phyloP scores from a whole-genome alignment of 1,140 invertebrate species.

The Drosophila watanabei region DNA sequence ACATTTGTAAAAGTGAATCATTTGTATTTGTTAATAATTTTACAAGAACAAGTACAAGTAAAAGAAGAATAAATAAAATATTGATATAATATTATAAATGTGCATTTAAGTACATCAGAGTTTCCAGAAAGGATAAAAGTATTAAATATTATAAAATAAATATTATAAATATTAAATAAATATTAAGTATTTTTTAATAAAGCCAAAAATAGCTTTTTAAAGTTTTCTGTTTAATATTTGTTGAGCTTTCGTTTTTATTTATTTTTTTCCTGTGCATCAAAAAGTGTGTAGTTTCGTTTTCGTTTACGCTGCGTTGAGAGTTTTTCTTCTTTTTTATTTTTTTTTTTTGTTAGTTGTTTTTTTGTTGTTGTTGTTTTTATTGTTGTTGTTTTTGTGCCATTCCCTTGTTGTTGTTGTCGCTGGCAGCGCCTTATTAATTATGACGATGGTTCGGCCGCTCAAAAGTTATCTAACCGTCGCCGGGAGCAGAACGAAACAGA shows the following conservation, averaged over 20 bases:
- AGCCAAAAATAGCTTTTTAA: no score
- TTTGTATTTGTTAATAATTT: not conserved
- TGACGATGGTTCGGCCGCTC: slow-evolving; percentile 66
- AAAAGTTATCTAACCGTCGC: slow-evolving; percentile 80
- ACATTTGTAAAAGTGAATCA: slow-evolving; percentile 9
- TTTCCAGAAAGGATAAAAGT: no score
- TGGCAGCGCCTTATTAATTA: slow-evolving; percentile 80
- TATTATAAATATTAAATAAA: no score
- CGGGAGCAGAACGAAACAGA: slow-evolving; percentile 45
- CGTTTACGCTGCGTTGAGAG: slow-evolving; percentile 52
- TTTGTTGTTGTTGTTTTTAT: slow-evolving; percentile 27
- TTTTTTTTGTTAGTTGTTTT: slow-evolving; percentile 8
- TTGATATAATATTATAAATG: not conserved
- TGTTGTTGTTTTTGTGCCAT: slow-evolving; percentile 50
- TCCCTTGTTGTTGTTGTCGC: slow-evolving; percentile 48
- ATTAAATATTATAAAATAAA: no score
- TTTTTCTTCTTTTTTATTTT: slow-evolving; percentile 39
- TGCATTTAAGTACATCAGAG: not conserved
- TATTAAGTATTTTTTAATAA: no score
- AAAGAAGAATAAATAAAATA: not conserved
- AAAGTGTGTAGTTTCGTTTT: slow-evolving; percentile 53
- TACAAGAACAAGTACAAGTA: not conserved
- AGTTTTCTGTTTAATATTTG: not conserved
- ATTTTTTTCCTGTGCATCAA: slow-evolving; percentile 17
- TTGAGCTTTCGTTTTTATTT: not conserved